phyloP scores from a whole-genome alignment of 2,797 vertebrate genomes.

The Poeciliopsis presidionis region DNA sequence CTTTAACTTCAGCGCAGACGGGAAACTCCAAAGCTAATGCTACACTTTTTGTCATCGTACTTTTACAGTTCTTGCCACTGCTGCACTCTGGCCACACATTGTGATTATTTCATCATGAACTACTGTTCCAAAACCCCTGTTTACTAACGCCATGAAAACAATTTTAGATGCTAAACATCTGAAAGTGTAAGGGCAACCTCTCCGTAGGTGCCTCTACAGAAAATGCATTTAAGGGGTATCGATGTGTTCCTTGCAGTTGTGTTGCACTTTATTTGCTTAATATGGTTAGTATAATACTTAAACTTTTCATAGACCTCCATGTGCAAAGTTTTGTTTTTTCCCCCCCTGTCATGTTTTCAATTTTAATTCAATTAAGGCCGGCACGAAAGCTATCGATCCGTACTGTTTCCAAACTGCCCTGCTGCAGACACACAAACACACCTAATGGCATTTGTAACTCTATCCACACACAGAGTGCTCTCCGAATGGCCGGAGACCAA shows the following conservation, averaged over 20 bases:
- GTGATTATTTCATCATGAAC: neutral
- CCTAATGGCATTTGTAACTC: slow-evolving; percentile 53
- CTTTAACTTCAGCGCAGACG: neutral
- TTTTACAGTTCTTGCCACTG: neutral
- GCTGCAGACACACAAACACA: slow-evolving; percentile 3
- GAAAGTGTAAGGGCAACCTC: neutral
- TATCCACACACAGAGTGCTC: slow-evolving; percentile 52
- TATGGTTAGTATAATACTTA: no score
- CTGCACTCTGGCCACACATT: neutral
- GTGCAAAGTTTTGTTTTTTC: neutral
- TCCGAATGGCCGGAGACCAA: slow-evolving; percentile 59
- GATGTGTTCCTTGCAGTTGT: neutral
- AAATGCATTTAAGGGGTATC: neutral
- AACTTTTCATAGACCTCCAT: neutral
- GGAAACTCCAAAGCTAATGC: neutral
- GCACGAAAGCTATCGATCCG: slow-evolving; percentile 2
- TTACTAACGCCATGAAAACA: neutral
- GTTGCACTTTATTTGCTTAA: neutral
- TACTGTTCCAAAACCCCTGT: neutral
- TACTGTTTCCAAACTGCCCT: slow-evolving; percentile 6
- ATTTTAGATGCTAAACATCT: neutral
- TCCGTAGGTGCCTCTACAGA: neutral
- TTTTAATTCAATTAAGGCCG: slow-evolving; percentile 4
- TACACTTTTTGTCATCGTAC: neutral
- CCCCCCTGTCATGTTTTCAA: neutral